These are phyloP conservation scores for Melanotus villosus DNA, from an alignment of 2,888 invertebrate genomes.

Conservation along the genomic window DNA sequence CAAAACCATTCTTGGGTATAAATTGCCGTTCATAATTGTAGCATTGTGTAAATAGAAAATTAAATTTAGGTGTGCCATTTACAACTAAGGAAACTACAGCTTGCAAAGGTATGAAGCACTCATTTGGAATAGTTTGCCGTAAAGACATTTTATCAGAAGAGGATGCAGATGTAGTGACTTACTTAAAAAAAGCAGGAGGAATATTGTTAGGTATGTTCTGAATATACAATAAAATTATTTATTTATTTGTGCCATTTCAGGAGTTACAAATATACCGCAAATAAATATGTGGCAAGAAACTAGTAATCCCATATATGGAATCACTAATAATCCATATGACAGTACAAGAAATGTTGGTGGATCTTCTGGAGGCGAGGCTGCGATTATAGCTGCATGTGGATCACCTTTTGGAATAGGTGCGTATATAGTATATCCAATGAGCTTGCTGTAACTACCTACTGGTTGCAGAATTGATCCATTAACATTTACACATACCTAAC, in stretches of 20 bases:
- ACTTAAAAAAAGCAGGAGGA: constrained; percentile 85
- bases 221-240: not conserved
- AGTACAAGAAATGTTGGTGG: constrained; percentile 89
- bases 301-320: constrained; percentile 89
- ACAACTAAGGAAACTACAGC: constrained; percentile 92
- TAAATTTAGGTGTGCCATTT: constrained; percentile 84
- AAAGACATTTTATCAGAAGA: constrained; percentile 74
- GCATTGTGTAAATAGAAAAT: not conserved
- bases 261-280: constrained; percentile 91
- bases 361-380: constrained; percentile 91
- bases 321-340: constrained; percentile 94
- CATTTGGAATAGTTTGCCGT: constrained; percentile 78
- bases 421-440: too few relatives aligned
- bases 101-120: constrained; percentile 80
- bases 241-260: too few relatives aligned
- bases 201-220: constrained; percentile 80
- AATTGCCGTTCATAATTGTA: too few relatives aligned
- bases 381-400: constrained; percentile 83
- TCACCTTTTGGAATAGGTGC: constrained; percentile 87
- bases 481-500: too few relatives aligned
- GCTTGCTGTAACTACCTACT: too few relatives aligned
- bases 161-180: constrained; percentile 85
- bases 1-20: constrained; percentile 85
- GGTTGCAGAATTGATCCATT: too few relatives aligned
- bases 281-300: constrained; percentile 94